Percentiles rank a stretch among this genome's conserved stretches.
Conservation (phyloP, 2,113 vertebrate genomes). For the Callocephalon fimbriatum region DNA sequence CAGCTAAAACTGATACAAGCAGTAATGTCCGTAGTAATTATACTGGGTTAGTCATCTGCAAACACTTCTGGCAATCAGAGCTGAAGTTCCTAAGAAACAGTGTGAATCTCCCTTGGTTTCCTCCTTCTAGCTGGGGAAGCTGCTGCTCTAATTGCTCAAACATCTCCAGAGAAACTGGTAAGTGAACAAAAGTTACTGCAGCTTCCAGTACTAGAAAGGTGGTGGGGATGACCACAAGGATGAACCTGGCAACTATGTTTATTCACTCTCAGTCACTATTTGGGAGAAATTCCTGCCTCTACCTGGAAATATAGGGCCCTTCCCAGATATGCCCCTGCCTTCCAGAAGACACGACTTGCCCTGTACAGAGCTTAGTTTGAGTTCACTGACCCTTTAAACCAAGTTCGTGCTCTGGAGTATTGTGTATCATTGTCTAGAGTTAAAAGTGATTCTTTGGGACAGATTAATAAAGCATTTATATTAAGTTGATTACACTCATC, state of each 20-base stretch:
- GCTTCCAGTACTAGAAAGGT: neutral
- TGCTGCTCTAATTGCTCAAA: neutral
- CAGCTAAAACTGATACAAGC: slow-evolving; percentile 9
- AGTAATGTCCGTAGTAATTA: slow-evolving; percentile 45
- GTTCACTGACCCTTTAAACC: neutral
- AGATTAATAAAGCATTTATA: slow-evolving; percentile 16
- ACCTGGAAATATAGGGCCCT: neutral
- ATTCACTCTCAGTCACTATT: neutral
- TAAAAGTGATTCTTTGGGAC: neutral
- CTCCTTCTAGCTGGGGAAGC: neutral
- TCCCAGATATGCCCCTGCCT: neutral
- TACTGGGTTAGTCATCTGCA: slow-evolving; percentile 38
- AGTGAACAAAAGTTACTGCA: neutral
- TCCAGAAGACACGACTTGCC: neutral
- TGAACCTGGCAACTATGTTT: neutral
- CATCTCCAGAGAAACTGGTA: neutral
- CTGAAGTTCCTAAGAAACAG: neutral
- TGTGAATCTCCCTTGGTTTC: neutral
- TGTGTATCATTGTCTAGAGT: neutral
- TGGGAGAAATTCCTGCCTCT: neutral
- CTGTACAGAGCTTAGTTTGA: neutral
- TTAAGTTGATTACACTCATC: neutral
- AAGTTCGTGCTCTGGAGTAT: neutral
- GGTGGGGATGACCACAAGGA: neutral
- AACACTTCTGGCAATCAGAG: slow-evolving; percentile 39